Conservation (phyloP, 2,797 vertebrate genomes). For the Pogonophryne albipinna region DNA sequence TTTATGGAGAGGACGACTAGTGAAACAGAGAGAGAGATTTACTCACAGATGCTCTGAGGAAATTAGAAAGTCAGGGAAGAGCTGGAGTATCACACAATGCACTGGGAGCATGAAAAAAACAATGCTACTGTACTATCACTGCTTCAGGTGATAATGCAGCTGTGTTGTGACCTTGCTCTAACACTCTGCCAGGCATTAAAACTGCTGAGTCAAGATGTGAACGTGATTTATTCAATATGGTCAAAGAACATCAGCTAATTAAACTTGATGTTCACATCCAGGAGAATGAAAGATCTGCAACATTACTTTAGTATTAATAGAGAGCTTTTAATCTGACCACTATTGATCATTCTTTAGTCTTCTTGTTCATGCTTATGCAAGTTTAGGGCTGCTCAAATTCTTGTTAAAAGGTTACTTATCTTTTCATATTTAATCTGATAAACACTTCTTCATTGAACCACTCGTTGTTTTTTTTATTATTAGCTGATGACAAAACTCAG, state of each 20-base stretch:
- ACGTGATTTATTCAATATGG: constrained; percentile 19
- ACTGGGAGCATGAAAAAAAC: constrained; percentile 8
- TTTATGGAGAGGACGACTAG: constrained; percentile 16
- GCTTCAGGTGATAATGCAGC: constrained; percentile 34
- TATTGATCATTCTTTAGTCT: not conserved
- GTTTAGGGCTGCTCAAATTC: not conserved
- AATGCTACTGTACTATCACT: constrained; percentile 17
- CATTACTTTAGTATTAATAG: not conserved
- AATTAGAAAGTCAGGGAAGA: constrained; percentile 5
- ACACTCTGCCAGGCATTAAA: constrained; percentile 22
- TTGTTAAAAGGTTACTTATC: not conserved
- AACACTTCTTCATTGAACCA: not conserved
- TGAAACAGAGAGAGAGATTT: constrained; percentile 8
- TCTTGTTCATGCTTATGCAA: not conserved
- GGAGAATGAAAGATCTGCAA: not conserved
- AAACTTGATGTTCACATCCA: not conserved
- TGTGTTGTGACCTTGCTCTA: constrained; percentile 60
- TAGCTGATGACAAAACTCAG: not conserved
- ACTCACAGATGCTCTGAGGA: constrained; percentile 36
- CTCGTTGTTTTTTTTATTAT: not conserved
- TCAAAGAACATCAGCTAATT: constrained; percentile 41
- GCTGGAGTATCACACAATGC: constrained; percentile 59
- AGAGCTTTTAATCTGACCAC: not conserved
- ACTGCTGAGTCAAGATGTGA: constrained; percentile 60
- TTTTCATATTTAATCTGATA: not conserved